Evolutionary conservation across 2,113 vertebrate genomes (phyloP).

Genomic region (Eira barbara): DNA sequence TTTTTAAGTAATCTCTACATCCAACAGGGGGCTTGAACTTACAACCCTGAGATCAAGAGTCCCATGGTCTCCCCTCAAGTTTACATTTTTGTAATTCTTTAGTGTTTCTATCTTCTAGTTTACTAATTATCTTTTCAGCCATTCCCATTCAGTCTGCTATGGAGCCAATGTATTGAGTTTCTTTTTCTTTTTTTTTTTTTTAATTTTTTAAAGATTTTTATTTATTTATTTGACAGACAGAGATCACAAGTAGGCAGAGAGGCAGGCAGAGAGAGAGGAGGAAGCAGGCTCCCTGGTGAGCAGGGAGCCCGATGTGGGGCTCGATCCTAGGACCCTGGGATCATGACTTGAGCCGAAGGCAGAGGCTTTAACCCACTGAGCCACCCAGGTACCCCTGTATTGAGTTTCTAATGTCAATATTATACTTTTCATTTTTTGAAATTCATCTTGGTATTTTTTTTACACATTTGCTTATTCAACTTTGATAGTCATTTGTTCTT

Average conservation of each 20-base stretch:
- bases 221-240: no score
- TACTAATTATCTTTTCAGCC: background rate
- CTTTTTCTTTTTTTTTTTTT: background rate
- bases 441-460: slow-evolving; percentile 3
- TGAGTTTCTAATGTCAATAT: background rate
- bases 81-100: background rate
- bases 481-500: background rate
- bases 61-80: background rate
- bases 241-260: no score
- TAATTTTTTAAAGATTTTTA: no score
- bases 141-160: background rate
- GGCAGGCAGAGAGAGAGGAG: no score
- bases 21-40: background rate
- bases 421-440: background rate
- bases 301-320: no score
- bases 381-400: background rate
- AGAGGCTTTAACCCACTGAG: no score
- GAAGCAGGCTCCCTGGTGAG: no score
- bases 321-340: no score
- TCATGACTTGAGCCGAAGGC: no score
- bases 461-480: background rate
- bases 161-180: background rate
- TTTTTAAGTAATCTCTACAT: background rate
- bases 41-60: background rate
- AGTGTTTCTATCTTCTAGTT: background rate